Evolutionary conservation across 2,888 invertebrate species (phyloP).

Genomic region (Hydroisotoma schaefferi): DNA sequence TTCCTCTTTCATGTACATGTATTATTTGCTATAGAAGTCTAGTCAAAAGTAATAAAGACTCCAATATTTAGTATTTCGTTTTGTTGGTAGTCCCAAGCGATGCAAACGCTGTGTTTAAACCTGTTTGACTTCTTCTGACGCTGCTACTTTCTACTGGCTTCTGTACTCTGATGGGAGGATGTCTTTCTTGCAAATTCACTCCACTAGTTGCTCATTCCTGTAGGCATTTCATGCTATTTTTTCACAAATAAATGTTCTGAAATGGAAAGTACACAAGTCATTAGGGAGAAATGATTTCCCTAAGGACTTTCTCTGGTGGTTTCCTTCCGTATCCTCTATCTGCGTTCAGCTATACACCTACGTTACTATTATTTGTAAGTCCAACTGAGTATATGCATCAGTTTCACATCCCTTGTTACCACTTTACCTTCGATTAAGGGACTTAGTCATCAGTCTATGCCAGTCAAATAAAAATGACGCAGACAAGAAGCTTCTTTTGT

Average conservation of each 20-base stretch:
- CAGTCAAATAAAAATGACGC: too few relatives aligned
- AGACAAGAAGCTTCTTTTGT: too few relatives aligned
- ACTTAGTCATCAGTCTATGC: too few relatives aligned
- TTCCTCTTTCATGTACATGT: too few relatives aligned
- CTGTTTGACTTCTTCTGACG: constrained; percentile 18
- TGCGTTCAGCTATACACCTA: background rate
- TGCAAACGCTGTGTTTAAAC: constrained; percentile 29
- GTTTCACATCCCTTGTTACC: background rate
- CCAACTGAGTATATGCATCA: background rate
- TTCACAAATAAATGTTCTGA: constrained; percentile 19
- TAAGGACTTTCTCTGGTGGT: constrained; percentile 18
- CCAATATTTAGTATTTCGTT: constrained; percentile 42
- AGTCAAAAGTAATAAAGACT: constrained; percentile 37
- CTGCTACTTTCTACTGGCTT: too few relatives aligned
- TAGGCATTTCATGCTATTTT: constrained; percentile 7
- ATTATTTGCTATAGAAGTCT: constrained; percentile 13
- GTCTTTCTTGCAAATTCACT: too few relatives aligned
- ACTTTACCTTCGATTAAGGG: too few relatives aligned
- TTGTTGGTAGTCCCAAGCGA: constrained; percentile 36
- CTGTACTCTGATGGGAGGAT: too few relatives aligned
- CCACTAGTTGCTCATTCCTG: background rate
- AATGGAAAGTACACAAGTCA: constrained; percentile 39
- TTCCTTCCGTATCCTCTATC: background rate
- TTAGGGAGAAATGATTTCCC: constrained; percentile 39
- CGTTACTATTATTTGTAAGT: background rate